Evolutionary conservation across 2,113 vertebrate species (phyloP), one percentile per base, ranked within the genome.

Genomic region (Nesoenas mayeri): DNA sequence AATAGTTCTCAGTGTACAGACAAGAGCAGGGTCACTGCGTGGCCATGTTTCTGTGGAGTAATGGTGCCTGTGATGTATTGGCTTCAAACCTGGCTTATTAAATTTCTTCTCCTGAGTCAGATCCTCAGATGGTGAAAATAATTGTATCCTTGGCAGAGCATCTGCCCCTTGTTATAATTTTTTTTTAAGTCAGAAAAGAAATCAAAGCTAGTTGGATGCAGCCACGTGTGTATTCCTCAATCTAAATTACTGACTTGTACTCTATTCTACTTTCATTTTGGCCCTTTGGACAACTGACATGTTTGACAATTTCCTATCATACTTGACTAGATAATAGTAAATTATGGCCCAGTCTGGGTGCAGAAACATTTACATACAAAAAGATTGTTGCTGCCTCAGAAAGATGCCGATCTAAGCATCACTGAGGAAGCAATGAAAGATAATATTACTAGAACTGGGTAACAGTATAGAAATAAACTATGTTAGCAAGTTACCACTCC

Each of bases 1-100:
- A 50, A 56, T 74, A 54, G 40, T 86, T 89, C 32, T 90, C 58
- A 60, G 44, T 19, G 40, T 85, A 70, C 77, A 89, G 78, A 77
- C 79, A 66, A 53, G 47, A 83, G 48, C 42, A 70, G 58, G 90
- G 54, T 94, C 74, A 34, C 24, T 62, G 65, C 28, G 18, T 67
- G 57, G 34, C 47, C 20, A 0, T 69, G n/a, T 88, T 89, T 73
- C 88, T 77, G n/a, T 62, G 71, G 77, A 79, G 50, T 85, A 73
- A 53, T 47, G 31, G 36, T 29, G 42, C 28, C 34, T 83, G 12
- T 78, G 72, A 96, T 48, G n/a, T 69, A 70, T 18, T 87, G 51
- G 16, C 25, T 80, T 90, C 75, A 91, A 80, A 65, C 28, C 5
- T 75, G 22, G 34, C 88, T 97, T 88, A 73, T 90, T 96, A 88